Evolutionary conservation across 1,140 invertebrate species (phyloP).

Genomic region (Drosophila kanapiae): DNA sequence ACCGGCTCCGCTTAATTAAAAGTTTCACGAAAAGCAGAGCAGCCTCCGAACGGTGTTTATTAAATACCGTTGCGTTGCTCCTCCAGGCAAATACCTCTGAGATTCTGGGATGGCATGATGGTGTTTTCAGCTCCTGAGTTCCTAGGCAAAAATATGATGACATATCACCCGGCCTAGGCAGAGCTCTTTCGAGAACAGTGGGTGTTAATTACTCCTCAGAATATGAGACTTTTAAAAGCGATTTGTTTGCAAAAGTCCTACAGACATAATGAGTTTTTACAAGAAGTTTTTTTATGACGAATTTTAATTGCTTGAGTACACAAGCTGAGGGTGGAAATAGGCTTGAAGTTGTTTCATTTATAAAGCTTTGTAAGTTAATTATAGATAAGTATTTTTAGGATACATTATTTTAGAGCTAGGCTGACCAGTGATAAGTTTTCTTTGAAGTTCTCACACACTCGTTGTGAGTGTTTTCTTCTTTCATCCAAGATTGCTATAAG

Average conservation of each 20-base stretch:
- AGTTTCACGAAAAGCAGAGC: slow-evolving; percentile 52
- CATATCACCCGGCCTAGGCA: slow-evolving; percentile 50
- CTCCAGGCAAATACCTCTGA: slow-evolving; percentile 39
- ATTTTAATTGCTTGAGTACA: not conserved
- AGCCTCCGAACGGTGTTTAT: slow-evolving; percentile 63
- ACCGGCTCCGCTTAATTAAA: slow-evolving; percentile 70
- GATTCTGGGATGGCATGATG: not conserved
- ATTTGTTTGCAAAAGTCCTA: slow-evolving; percentile 17
- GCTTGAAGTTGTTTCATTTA: not conserved
- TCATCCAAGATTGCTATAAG: too few relatives aligned
- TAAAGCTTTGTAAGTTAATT: not conserved
- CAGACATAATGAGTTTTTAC: not conserved
- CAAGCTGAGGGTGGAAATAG: not conserved
- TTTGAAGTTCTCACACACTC: not conserved
- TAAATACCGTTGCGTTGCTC: slow-evolving; percentile 66
- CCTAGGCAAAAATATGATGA: slow-evolving; percentile 33
- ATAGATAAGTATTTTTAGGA: not conserved
- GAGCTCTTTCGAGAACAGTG: slow-evolving; percentile 22
- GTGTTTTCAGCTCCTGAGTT: not conserved
- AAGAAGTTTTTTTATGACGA: not conserved
- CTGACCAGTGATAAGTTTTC: not conserved
- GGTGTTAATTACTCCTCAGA: not conserved
- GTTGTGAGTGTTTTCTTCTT: too few relatives aligned
- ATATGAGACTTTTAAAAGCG: not conserved
- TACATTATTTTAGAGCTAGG: not conserved